These are phyloP conservation scores for Pangasius djambal DNA, from an alignment of 2,797 vertebrate genomes.

Conservation along the genomic window DNA sequence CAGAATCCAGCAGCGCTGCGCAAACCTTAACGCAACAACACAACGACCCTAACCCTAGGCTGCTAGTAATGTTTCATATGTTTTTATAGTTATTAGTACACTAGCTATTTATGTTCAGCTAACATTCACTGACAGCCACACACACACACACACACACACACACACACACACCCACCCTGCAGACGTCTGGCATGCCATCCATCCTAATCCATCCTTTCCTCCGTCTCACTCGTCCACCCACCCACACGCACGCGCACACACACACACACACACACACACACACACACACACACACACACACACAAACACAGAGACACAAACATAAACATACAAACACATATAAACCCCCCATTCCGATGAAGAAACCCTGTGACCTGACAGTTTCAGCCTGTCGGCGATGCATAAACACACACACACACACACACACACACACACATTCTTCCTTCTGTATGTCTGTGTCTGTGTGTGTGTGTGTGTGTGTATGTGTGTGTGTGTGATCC, in stretches of 20 bases:
- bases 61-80: no score
- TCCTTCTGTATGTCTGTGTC: not conserved
- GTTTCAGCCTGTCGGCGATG: conserved; percentile 49
- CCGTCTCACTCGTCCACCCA: conserved; percentile 38
- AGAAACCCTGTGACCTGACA: conserved; percentile 56
- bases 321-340: conserved; percentile 21
- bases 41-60: no score
- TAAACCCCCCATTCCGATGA: not conserved
- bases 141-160: not conserved
- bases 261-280: conserved; percentile 37
- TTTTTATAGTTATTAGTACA: not conserved
- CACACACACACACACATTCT: not conserved
- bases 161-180: conserved; percentile 14
- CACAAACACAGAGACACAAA: conserved; percentile 29
- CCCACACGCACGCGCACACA: conserved; percentile 25
- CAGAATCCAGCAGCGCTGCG: not conserved
- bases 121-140: not conserved
- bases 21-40: no score
- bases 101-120: not conserved
- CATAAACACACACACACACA: conserved; percentile 23
- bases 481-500: conserved; percentile 44
- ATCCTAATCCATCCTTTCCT: conserved; percentile 25
- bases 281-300: conserved; percentile 32
- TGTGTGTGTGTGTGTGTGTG: not conserved
- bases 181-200: conserved; percentile 25